Conservation (phyloP, 2,113 vertebrate genomes). For the Pteropus alecto region DNA sequence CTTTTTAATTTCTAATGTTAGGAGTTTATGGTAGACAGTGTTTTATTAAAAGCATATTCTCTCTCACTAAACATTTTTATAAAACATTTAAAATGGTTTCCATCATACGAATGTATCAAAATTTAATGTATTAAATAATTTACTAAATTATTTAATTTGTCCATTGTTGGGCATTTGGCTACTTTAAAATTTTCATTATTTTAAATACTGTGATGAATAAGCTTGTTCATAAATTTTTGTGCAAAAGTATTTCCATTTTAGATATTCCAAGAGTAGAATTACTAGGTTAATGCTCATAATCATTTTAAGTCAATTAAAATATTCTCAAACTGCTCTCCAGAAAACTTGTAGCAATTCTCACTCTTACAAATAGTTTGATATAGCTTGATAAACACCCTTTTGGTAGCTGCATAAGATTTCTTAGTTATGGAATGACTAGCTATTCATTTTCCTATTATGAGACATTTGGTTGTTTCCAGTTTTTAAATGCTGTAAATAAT, state of each 20-base stretch:
- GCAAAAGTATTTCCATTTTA: background rate
- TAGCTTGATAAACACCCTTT: background rate
- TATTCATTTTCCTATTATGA: background rate
- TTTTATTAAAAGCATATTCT: slow-evolving; percentile 11
- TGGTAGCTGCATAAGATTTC: background rate
- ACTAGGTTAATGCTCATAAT: background rate
- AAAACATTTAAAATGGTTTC: background rate
- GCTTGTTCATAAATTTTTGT: background rate
- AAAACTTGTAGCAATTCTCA: background rate
- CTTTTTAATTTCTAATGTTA: background rate
- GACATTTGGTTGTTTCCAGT: background rate
- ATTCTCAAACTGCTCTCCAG: background rate
- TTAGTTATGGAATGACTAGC: background rate
- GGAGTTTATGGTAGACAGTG: background rate
- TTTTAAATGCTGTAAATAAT: background rate
- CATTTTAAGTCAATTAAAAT: slow-evolving; percentile 23
- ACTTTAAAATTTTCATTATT: background rate
- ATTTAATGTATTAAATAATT: background rate
- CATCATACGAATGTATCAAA: background rate
- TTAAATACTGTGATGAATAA: background rate
- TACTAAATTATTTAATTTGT: background rate
- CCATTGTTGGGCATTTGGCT: background rate
- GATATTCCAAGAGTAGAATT: background rate
- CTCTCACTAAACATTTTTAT: background rate
- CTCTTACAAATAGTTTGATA: background rate